Conservation (phyloP, 2,113 vertebrate genomes). For the Tyto alba region DNA sequence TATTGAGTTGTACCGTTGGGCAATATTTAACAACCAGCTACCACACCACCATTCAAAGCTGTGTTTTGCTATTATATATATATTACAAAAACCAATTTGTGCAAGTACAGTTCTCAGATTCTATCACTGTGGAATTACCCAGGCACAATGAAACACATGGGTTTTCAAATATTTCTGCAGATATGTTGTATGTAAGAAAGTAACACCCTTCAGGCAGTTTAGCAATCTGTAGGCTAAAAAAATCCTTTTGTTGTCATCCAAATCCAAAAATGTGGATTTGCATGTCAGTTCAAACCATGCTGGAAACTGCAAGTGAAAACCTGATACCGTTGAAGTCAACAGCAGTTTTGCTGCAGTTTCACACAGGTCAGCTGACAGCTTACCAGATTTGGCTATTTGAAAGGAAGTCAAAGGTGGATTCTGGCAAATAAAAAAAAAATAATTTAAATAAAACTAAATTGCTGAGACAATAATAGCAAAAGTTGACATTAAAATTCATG, state of each 20-base stretch:
- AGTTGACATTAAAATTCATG: constrained; percentile 4
- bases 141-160: fast-evolving
- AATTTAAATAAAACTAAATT: background rate
- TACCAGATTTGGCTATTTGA: fast-evolving
- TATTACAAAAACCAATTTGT: background rate
- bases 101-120: background rate
- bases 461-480: background rate
- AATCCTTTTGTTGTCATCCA: background rate
- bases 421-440: background rate
- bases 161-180: background rate
- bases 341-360: background rate
- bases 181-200: background rate
- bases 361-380: background rate
- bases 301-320: background rate
- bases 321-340: background rate
- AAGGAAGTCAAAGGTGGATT: background rate
- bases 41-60: background rate
- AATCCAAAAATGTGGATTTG: constrained; percentile 3
- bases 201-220: background rate
- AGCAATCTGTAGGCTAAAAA: background rate
- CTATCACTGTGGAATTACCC: background rate
- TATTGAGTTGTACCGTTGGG: background rate
- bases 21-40: background rate
- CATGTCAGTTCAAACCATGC: background rate
- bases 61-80: background rate